A percentile compares a stretch with the other conserved stretches of the same genome.
These are phyloP conservation scores for Turritopsis rubra DNA, from an alignment of 30 jellyfish, hydroid and myxozoan genomes.

Conservation along the genomic window DNA sequence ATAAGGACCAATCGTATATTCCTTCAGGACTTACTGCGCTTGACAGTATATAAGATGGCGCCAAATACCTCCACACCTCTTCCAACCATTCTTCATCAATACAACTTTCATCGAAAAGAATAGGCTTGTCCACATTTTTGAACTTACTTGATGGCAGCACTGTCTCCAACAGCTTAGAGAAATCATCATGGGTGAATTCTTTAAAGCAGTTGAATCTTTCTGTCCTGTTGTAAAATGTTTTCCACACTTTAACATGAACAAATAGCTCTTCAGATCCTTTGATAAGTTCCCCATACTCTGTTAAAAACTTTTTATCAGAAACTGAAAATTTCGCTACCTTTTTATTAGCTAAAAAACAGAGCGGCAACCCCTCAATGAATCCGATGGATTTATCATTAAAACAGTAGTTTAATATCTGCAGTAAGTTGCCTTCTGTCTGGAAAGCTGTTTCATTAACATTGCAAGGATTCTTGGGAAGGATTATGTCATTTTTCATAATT, in stretches of 20 bases:
- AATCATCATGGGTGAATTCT: conserved; percentile 1
- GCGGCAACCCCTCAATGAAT: conserved; percentile 45
- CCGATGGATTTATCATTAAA: conserved; percentile 11
- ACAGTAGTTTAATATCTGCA: conserved; percentile 40
- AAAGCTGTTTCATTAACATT: conserved; percentile 26
- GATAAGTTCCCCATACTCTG: conserved; percentile 29
- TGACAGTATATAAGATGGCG: not conserved
- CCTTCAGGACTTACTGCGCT: no score
- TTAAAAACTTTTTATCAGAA: conserved; percentile 23
- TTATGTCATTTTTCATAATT: not conserved
- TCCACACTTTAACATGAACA: conserved; percentile 5
- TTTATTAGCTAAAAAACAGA: conserved; percentile 48
- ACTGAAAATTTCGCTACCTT: conserved; percentile 29
- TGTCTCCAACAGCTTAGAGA: not conserved
- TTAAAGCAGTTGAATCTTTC: not conserved
- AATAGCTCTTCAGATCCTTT: conserved; percentile 5
- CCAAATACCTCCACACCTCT: conserved; percentile 4
- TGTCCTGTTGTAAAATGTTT: not conserved
- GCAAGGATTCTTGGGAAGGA: conserved; percentile 16
- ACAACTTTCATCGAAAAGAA: not conserved
- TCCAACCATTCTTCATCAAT: not conserved
- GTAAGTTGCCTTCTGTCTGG: conserved; percentile 25
- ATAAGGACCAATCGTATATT: conserved; percentile 1
- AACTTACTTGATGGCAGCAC: conserved; percentile 5
- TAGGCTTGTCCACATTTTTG: not conserved